These are phyloP conservation scores for Thymallus thymallus DNA, from an alignment of 2,113 vertebrate species.

Conservation along the genomic window DNA sequence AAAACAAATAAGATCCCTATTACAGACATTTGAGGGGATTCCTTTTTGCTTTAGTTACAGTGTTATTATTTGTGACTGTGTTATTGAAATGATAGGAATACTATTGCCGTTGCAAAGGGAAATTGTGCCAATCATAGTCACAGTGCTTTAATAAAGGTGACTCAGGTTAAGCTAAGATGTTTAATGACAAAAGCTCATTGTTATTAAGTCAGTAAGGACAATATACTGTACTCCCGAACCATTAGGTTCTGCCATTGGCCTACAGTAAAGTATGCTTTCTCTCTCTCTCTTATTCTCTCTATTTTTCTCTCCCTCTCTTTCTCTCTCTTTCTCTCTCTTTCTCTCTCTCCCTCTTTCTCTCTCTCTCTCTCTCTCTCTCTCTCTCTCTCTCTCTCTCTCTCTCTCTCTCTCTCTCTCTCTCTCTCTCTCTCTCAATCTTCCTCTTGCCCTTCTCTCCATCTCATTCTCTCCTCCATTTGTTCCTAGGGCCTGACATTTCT, in stretches of 20 bases:
- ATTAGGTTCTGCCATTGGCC: slow-evolving; percentile 53
- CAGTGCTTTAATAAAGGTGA: slow-evolving; percentile 25
- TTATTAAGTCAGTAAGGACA: slow-evolving; percentile 53
- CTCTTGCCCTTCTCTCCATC: slow-evolving; percentile 22
- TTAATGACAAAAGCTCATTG: slow-evolving; percentile 47
- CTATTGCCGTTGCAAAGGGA: background rate
- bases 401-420: too few relatives aligned
- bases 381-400: too few relatives aligned
- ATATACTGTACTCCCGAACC: slow-evolving; percentile 48
- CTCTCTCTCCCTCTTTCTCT: too few relatives aligned
- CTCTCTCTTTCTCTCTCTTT: too few relatives aligned
- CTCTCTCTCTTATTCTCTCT: slow-evolving; percentile 28
- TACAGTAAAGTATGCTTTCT: slow-evolving; percentile 26
- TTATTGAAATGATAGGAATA: background rate
- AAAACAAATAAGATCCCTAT: too few relatives aligned
- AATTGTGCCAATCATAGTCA: background rate
- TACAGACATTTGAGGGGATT: too few relatives aligned
- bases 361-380: too few relatives aligned
- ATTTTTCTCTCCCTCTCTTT: too few relatives aligned
- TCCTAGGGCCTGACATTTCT: slow-evolving; percentile 57
- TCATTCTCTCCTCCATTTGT: slow-evolving; percentile 53
- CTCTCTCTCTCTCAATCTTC: too few relatives aligned
- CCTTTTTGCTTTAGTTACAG: background rate
- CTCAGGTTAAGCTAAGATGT: slow-evolving; percentile 41
- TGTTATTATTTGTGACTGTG: background rate